Percentiles rank a stretch among this genome's conserved stretches.
Evolutionary conservation across 1,140 invertebrate species (phyloP).

Genomic region (Microvelia longipes): DNA sequence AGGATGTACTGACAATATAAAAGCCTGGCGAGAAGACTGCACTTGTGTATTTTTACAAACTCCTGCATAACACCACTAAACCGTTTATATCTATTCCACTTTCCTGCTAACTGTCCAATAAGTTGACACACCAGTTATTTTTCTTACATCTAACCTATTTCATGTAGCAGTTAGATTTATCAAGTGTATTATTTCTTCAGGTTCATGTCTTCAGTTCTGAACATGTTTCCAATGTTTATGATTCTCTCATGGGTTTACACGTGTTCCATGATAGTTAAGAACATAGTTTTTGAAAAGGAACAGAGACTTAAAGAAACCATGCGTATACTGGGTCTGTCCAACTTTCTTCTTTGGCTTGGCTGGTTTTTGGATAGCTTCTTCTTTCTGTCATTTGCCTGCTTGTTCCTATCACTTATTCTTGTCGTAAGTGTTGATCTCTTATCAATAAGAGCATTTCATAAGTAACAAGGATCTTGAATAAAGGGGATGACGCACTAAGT

Average conservation of each 20-base stretch:
- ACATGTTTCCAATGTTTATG: conserved; percentile 44
- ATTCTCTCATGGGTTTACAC: conserved; percentile 43
- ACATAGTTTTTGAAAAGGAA: conserved; percentile 55
- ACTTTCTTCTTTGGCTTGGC: conserved; percentile 37
- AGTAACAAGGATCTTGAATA: too few relatives aligned
- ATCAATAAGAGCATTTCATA: too few relatives aligned
- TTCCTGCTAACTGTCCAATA: too few relatives aligned
- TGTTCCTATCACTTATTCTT: conserved; percentile 35
- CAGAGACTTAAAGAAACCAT: conserved; percentile 42
- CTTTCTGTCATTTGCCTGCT: conserved; percentile 34
- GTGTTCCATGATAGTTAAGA: conserved; percentile 46
- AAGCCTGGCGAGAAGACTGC: too few relatives aligned
- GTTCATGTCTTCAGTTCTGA: conserved; percentile 31
- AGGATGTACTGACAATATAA: too few relatives aligned
- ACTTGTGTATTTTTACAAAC: too few relatives aligned
- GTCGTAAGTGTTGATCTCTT: conserved; percentile 32
- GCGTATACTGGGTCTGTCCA: conserved; percentile 42
- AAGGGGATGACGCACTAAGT: too few relatives aligned
- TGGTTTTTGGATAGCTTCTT: conserved; percentile 45
- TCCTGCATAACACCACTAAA: too few relatives aligned
- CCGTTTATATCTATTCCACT: too few relatives aligned
- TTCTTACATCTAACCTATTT: too few relatives aligned
- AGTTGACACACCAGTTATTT: too few relatives aligned
- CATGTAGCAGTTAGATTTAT: too few relatives aligned
- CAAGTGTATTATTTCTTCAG: background rate